Base-by-base conservation (phyloP, 1,140 invertebrate species). In the Copidosoma floridanum region DNA sequence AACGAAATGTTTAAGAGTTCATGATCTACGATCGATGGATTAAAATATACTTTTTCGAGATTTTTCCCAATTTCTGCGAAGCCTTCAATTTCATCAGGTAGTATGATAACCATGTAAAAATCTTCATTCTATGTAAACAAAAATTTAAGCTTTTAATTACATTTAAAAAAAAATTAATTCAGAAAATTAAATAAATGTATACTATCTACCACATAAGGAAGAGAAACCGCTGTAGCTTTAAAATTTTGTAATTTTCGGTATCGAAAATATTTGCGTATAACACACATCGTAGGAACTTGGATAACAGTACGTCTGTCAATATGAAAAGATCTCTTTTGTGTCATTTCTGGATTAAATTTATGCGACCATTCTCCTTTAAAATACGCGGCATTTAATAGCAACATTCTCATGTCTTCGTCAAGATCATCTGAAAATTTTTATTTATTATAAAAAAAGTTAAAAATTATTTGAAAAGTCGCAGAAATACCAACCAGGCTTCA, bases 181-280 rank as follows among this genome's bases (percentile, higher is more conserved):
- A 12, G 6, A 8, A 12, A 32, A n/a, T n/a, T n/a, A n/a, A n/a
- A n/a, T n/a, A n/a, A n/a, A n/a, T n/a, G n/a, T 37, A 37, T 37
- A 10, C 54, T 68, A 82, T 83, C 60, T 77, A 37, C 32, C 14
- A 8, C 70, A 65, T 86, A 87, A 3, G 83, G 83, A 20, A 87
- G 44, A 68, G 82, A 80, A 18, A 86, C 65, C 32, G 81, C 79
- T 64, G 73, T 74, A 11, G 76, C 78, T 16, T 81, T 69, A 2
- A 77, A 24, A 3, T 80, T 64, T n/a, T 68, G 51, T 35, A 79
- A 61, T 11, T 71, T 55, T 11, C 70, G 73, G 48, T 75, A 79
- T 4, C 65, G 65, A 63, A 82, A 37, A 37, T 14, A 14, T 37
- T 37, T 14, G n/a, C n/a, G n/a, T 37, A 12, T n/a, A 8, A n/a